These are phyloP conservation scores for Zhengitettix transpicula DNA, from an alignment of 2,888 invertebrate species.

Conservation along the genomic window DNA sequence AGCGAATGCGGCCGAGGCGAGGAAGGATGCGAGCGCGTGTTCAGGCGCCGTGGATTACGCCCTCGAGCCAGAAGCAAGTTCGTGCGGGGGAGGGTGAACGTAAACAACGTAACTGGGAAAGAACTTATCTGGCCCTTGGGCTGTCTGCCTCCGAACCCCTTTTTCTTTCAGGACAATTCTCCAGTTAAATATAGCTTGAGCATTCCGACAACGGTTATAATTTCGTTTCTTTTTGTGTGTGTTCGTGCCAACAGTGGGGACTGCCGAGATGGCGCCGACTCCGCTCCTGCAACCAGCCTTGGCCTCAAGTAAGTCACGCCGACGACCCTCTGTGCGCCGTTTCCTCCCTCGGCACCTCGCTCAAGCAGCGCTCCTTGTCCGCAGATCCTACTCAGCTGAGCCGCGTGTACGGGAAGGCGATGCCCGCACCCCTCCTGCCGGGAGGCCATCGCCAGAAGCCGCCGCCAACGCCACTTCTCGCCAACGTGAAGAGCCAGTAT, in stretches of 20 bases:
- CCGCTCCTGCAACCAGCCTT: constrained; percentile 2
- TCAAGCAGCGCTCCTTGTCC: neutral
- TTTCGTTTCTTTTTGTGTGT: constrained; percentile 1
- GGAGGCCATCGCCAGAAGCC: neutral
- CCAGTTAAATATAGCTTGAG: neutral
- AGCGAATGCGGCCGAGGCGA: too few relatives aligned
- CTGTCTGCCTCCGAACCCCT: neutral
- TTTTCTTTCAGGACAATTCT: constrained; percentile 1
- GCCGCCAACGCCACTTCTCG: neutral
- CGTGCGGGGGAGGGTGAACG: too few relatives aligned
- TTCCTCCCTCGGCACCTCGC: neutral
- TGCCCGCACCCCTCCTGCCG: neutral
- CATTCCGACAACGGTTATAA: too few relatives aligned
- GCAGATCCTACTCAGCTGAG: neutral
- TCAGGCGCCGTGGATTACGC: too few relatives aligned
- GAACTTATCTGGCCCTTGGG: neutral
- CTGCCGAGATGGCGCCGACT: constrained; percentile 1
- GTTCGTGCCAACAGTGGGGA: constrained; percentile 3
- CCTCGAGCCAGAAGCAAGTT: too few relatives aligned
- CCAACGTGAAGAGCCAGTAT: neutral
- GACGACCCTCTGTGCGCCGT: neutral
- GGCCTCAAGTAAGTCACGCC: neutral
- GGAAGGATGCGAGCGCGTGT: too few relatives aligned
- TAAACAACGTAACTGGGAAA: neutral
- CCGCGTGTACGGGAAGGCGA: neutral